phyloP scores from a whole-genome alignment of 2,888 invertebrate species.

The Spilosoma lubricipeda region DNA sequence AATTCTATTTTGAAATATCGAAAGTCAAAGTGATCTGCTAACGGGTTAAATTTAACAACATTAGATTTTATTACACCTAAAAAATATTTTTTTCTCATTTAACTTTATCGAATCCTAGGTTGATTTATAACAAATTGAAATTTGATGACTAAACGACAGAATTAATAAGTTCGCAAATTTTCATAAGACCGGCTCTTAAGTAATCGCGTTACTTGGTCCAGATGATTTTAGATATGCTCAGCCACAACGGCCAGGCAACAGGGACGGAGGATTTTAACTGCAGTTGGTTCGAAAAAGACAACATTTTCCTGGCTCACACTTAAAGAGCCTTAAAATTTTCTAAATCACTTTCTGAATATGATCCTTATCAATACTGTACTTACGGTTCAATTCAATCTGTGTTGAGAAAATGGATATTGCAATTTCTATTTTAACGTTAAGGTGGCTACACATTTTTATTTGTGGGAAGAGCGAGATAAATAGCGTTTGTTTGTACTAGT shows the following conservation, averaged over 20 bases:
- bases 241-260: conserved; percentile 76
- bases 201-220: conserved; percentile 83
- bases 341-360: conserved; percentile 43
- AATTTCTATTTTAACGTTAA: conserved; percentile 81
- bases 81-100: conserved; percentile 9
- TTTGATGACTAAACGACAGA: conserved; percentile 66
- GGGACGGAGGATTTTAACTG: conserved; percentile 82
- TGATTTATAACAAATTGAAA: conserved; percentile 56
- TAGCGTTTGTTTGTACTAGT: conserved; percentile 52
- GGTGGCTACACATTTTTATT: conserved; percentile 85
- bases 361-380: conserved; percentile 48
- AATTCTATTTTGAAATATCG: not conserved
- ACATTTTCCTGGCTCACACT: conserved; percentile 71
- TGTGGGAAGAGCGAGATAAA: conserved; percentile 75
- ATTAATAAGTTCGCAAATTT: conserved; percentile 80
- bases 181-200: conserved; percentile 75
- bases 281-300: conserved; percentile 85
- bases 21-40: not conserved
- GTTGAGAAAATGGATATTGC: conserved; percentile 72
- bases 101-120: conserved; percentile 43
- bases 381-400: conserved; percentile 63
- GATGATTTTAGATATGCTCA: conserved; percentile 82
- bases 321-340: conserved; percentile 62
- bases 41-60: not conserved
- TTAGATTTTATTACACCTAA: not conserved